Conservation (phyloP, 2,113 vertebrate species). For the Zosterops lateralis region DNA sequence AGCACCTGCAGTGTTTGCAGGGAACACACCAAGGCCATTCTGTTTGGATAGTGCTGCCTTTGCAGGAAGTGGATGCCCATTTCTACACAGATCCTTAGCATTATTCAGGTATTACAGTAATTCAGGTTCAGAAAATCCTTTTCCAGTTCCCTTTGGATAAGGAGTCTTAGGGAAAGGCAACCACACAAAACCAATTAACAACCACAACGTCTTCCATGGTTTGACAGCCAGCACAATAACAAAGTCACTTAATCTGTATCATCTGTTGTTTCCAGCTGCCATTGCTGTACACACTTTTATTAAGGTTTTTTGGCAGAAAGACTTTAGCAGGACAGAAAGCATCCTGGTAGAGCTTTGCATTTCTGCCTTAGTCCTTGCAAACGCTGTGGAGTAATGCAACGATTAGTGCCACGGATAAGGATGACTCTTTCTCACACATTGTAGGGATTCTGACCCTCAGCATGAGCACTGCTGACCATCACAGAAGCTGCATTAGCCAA, state of each 20-base stretch:
- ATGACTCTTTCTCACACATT: neutral
- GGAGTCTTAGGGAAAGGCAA: neutral
- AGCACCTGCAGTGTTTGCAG: neutral
- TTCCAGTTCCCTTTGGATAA: neutral
- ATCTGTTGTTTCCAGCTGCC: neutral
- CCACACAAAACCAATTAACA: neutral
- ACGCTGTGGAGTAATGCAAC: fast-evolving
- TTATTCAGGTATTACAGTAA: neutral
- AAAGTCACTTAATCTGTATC: neutral
- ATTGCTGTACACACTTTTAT: neutral
- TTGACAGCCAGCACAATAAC: neutral
- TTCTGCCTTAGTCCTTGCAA: neutral
- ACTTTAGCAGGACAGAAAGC: neutral
- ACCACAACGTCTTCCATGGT: neutral
- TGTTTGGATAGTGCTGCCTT: neutral
- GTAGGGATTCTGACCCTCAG: neutral
- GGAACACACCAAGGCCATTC: neutral
- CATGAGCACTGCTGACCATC: neutral
- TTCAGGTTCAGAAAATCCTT: neutral
- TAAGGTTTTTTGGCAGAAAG: neutral
- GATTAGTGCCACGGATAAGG: no score
- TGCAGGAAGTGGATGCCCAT: neutral
- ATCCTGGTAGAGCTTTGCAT: neutral
- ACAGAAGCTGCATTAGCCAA: neutral
- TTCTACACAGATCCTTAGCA: neutral